Evolutionary conservation across 2,797 vertebrate species (phyloP), one percentile per base, ranked within the genome.

Genomic region (Cephalopachus bancanus): DNA sequence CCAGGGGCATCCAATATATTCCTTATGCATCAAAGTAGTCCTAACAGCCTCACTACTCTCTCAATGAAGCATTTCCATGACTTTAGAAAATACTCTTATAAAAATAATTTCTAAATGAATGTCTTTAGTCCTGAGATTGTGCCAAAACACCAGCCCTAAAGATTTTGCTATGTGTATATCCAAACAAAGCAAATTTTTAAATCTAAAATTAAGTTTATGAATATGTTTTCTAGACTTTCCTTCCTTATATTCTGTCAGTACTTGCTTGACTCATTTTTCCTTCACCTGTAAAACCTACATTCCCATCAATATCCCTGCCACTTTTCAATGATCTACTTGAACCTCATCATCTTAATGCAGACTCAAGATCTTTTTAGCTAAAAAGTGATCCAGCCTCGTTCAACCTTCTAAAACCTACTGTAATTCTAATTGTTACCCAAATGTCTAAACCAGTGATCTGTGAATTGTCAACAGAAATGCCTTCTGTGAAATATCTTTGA

Each of bases 341-440:
- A 10, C 30, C 33, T n/a, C 24, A 26, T 90, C 85, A 81, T 17
- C 33, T 89, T 11, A 17, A 16, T 64, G 53, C 33, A 90, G 7
- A 90, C 10, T 80, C 30, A 51, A 59, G 65, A 83, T 71, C 65
- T 49, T 24, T 53, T 4, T 24, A 65, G 5, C 30, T 75, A 80
- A 92, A 84, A 90, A 79, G 26, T 33, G 10, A 87, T 51, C 96
- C 37, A 69, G 17, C 44, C 37, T 95, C 87, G 76, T 91, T 30
- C 60, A 33, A 94, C 95, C 30, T 84, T 84, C 60, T 81, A 86
- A 94, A 92, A 86, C 9, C 26, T 91, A 53, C 49, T 94, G 33
- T 30, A 94, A 95, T 79, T 95, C 71, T 91, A 92, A 37, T 30
- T 86, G 71, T 81, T 92, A 94, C 11, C 8, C 49, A 55, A 71